phyloP scores from a whole-genome alignment of 1,140 invertebrate species.

The Thereuonema tuberculata region DNA sequence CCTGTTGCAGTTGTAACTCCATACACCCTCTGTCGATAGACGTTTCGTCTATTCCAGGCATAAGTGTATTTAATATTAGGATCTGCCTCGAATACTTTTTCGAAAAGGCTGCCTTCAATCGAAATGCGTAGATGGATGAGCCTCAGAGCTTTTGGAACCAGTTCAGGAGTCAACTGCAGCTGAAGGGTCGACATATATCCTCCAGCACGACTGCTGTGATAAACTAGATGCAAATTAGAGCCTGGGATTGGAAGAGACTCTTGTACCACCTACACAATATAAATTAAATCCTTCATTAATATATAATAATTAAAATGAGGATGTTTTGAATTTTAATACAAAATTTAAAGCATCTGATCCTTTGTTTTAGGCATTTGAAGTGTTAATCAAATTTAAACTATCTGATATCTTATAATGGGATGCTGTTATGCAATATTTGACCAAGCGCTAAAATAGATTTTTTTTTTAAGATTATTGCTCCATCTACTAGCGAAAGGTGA shows the following conservation, averaged over 20 bases:
- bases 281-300: background rate
- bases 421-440: no score
- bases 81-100: constrained; percentile 88
- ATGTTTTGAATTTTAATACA: background rate
- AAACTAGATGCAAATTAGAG: constrained; percentile 81
- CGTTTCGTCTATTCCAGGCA: constrained; percentile 88
- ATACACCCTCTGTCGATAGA: constrained; percentile 89
- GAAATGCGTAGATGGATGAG: constrained; percentile 79
- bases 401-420: no score
- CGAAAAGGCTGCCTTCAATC: constrained; percentile 76
- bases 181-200: constrained; percentile 92
- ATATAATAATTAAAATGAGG: background rate
- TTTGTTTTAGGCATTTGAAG: no score
- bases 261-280: constrained; percentile 56
- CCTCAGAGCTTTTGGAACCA: constrained; percentile 60
- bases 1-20: constrained; percentile 62
- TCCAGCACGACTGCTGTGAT: constrained; percentile 79
- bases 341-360: no score
- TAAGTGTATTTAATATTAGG: constrained; percentile 91
- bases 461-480: no score
- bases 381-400: no score
- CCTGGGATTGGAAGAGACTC: constrained; percentile 86
- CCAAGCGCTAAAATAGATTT: no score
- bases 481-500: no score
- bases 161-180: constrained; percentile 75